Conservation (phyloP, 2,113 vertebrate genomes). For the Cephalopterus ornatus region DNA sequence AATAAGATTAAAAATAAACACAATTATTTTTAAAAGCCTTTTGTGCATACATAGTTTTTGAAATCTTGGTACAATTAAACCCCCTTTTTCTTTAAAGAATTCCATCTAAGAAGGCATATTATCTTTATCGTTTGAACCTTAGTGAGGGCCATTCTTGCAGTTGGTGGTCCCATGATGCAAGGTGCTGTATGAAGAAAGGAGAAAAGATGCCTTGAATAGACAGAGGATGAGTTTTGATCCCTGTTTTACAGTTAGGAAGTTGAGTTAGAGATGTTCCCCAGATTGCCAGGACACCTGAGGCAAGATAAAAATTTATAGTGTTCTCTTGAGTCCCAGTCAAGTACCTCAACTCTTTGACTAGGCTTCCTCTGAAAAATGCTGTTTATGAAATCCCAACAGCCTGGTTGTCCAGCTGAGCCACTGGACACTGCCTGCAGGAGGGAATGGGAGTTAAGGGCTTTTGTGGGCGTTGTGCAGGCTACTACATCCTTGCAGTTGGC, state of each 20-base stretch:
- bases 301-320: background rate
- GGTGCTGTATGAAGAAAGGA: background rate
- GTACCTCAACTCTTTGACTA: background rate
- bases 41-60: constrained; percentile 18
- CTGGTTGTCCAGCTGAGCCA: background rate
- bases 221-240: background rate
- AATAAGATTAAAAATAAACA: constrained; percentile 66
- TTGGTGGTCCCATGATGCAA: background rate
- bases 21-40: constrained; percentile 58
- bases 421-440: background rate
- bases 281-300: background rate
- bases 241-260: background rate
- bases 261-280: background rate
- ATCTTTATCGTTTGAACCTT: background rate
- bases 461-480: background rate
- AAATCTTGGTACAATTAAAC: constrained; percentile 1
- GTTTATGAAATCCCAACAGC: background rate
- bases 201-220: background rate
- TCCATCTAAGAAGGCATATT: background rate
- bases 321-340: background rate
- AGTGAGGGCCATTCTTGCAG: background rate
- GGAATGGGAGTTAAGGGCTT: background rate
- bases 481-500: background rate
- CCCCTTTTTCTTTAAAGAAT: background rate
- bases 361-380: background rate